Conservation (phyloP, 1,140 invertebrate genomes). For the Zaprionus nigranus region DNA sequence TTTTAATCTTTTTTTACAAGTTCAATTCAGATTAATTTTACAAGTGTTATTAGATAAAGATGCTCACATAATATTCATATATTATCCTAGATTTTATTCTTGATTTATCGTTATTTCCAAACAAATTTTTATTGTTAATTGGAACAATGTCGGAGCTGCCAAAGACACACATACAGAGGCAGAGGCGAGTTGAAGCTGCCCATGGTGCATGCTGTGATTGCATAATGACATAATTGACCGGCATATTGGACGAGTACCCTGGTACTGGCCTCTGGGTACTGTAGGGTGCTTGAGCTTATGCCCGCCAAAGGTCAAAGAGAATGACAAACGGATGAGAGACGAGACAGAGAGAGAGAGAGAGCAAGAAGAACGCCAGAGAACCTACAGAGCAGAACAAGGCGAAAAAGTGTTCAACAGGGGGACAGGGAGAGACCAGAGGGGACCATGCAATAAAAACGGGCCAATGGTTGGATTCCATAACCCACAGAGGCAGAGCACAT, state of each 20-base stretch:
- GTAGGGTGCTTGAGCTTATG: constrained; percentile 19
- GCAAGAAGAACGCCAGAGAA: neutral
- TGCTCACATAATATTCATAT: too few relatives aligned
- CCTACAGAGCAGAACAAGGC: constrained; percentile 26
- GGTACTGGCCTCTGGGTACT: constrained; percentile 6
- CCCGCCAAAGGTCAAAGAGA: constrained; percentile 56
- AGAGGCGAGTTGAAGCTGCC: neutral
- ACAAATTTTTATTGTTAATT: neutral
- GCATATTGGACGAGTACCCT: constrained; percentile 58
- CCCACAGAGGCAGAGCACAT: neutral
- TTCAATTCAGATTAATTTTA: too few relatives aligned
- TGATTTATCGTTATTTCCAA: neutral
- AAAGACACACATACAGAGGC: neutral
- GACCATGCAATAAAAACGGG: constrained; percentile 56
- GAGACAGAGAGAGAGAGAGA: neutral
- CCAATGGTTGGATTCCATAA: constrained; percentile 23
- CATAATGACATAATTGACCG: constrained; percentile 80
- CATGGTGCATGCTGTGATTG: constrained; percentile 60
- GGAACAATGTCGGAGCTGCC: constrained; percentile 25
- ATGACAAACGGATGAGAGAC: constrained; percentile 31
- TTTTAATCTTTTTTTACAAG: too few relatives aligned
- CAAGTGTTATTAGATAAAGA: too few relatives aligned
- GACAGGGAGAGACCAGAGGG: neutral
- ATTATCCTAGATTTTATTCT: too few relatives aligned
- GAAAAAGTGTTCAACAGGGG: neutral